Percentiles rank a stretch among this genome's conserved stretches.
Evolutionary conservation across 2,888 invertebrate species (phyloP).

Genomic region (Leptinotarsa tumamoca): DNA sequence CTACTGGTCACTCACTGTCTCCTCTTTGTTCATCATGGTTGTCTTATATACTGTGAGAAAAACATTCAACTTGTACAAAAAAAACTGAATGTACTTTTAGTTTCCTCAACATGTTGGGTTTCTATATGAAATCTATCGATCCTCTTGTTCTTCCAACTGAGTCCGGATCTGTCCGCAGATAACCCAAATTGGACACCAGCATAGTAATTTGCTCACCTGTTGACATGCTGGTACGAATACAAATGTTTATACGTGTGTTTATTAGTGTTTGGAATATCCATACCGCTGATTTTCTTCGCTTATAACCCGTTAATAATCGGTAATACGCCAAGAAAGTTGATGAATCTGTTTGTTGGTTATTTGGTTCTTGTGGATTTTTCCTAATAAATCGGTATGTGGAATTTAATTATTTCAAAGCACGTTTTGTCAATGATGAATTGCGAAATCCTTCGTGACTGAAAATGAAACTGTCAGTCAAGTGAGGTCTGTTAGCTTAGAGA

Average conservation of each 20-base stretch:
- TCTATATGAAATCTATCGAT: too few relatives aligned
- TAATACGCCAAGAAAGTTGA: constrained; percentile 2
- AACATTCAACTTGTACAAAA: too few relatives aligned
- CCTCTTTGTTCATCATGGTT: too few relatives aligned
- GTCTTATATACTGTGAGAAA: too few relatives aligned
- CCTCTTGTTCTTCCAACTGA: background rate
- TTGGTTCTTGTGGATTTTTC: constrained; percentile 12
- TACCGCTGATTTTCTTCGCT: background rate
- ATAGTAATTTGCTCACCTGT: constrained; percentile 18
- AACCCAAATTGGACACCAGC: constrained; percentile 23
- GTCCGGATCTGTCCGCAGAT: constrained; percentile 17
- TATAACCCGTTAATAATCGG: background rate
- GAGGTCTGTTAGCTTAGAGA: too few relatives aligned
- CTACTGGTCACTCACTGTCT: too few relatives aligned
- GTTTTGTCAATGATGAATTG: background rate
- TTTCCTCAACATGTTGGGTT: too few relatives aligned
- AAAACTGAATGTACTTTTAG: too few relatives aligned
- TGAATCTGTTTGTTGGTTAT: background rate
- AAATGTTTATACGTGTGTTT: constrained; percentile 9
- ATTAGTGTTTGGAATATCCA: background rate
- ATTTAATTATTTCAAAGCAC: background rate
- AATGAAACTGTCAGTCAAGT: too few relatives aligned
- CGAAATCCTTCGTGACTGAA: too few relatives aligned
- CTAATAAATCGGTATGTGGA: background rate
- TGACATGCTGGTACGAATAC: constrained; percentile 20